These are phyloP conservation scores for Mustela lutreola DNA, from an alignment of 2,113 vertebrate species.

Conservation along the genomic window DNA sequence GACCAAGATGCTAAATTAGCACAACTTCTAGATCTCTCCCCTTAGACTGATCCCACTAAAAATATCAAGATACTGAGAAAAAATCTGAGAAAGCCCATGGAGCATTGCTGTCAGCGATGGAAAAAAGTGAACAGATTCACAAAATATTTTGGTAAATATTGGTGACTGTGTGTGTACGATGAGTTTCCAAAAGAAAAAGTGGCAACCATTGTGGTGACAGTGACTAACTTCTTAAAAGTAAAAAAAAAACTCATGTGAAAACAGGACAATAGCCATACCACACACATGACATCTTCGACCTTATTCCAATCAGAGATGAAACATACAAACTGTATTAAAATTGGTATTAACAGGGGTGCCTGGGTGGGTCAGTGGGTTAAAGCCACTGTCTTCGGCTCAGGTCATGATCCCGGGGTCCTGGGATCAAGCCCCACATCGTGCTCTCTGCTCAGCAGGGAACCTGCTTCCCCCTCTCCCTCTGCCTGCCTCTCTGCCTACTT, in stretches of 20 bases:
- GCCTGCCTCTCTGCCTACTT: too few relatives aligned
- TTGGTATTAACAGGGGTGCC: not conserved
- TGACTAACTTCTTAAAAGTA: constrained; percentile 11
- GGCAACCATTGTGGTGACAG: not conserved
- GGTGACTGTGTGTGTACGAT: not conserved
- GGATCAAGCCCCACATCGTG: too few relatives aligned
- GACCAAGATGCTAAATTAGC: not conserved
- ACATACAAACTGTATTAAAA: constrained; percentile 36
- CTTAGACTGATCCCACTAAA: not conserved
- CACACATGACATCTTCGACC: not conserved
- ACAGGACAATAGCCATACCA: not conserved
- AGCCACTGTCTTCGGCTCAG: too few relatives aligned
- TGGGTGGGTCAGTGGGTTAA: too few relatives aligned
- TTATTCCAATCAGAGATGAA: not conserved
- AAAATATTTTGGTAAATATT: not conserved
- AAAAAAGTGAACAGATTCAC: not conserved
- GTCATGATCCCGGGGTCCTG: too few relatives aligned
- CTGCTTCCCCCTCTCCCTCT: too few relatives aligned
- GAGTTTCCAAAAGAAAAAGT: not conserved
- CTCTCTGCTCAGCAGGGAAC: too few relatives aligned
- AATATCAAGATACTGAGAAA: not conserved
- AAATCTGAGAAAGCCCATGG: not conserved
- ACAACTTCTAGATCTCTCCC: not conserved
- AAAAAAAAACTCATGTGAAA: not conserved
- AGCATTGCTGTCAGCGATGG: not conserved